These are phyloP conservation scores for Aculops lycopersici DNA, from an alignment of 1,140 invertebrate genomes.

Conservation along the genomic window DNA sequence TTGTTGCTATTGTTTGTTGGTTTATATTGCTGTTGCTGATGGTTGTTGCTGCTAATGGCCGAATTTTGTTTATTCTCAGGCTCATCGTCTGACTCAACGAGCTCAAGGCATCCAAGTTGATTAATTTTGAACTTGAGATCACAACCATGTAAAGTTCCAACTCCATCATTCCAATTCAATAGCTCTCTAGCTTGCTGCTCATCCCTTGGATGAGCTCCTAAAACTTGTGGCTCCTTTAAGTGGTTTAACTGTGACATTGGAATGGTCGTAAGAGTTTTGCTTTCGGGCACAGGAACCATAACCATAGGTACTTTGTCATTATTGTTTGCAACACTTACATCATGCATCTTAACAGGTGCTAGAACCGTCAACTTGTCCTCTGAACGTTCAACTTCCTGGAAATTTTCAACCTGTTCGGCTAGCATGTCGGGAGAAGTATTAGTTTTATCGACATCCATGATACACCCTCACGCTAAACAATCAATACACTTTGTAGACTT, in stretches of 20 bases:
- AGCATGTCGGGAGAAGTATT: too few relatives aligned
- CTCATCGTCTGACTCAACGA: not conserved
- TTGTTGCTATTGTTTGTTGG: not conserved
- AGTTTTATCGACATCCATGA: too few relatives aligned
- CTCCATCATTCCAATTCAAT: not conserved
- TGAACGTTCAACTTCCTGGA: too few relatives aligned
- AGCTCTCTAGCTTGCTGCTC: not conserved
- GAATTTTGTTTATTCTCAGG: not conserved
- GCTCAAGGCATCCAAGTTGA: not conserved
- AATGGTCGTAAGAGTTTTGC: not conserved
- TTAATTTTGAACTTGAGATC: not conserved
- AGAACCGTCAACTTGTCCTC: too few relatives aligned
- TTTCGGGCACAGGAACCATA: not conserved
- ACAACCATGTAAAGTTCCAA: not conserved
- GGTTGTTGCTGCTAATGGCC: not conserved
- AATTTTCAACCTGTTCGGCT: too few relatives aligned
- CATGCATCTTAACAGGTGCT: too few relatives aligned
- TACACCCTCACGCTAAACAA: too few relatives aligned
- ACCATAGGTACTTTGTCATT: not conserved
- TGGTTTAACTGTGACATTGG: slow-evolving; percentile 18
- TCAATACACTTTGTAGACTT: too few relatives aligned
- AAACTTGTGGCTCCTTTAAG: not conserved
- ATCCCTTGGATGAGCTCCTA: not conserved
- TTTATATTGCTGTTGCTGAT: not conserved
- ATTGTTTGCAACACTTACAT: too few relatives aligned